Evolutionary conservation across 2,888 invertebrate species (phyloP).

Genomic region (Icerya purchasi): DNA sequence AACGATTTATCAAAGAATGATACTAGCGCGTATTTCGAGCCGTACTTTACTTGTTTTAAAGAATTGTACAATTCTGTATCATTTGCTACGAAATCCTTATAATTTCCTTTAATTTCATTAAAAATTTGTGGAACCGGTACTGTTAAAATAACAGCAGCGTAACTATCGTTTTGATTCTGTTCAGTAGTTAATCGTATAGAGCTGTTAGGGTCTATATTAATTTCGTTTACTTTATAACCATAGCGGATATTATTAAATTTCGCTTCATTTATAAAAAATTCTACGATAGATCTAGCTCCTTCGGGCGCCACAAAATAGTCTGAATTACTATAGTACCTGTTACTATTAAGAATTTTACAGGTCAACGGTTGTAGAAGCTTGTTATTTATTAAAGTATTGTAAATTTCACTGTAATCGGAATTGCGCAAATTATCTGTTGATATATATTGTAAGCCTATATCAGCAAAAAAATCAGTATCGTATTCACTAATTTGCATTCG

Average conservation of each 20-base stretch:
- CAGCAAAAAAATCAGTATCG: slow-evolving; percentile 4
- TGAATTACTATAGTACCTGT: background rate
- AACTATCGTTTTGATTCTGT: slow-evolving; percentile 7
- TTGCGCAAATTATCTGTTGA: slow-evolving; percentile 1
- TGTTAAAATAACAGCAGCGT: slow-evolving; percentile 12
- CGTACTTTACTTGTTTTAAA: slow-evolving; percentile 11
- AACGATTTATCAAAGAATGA: slow-evolving; percentile 11
- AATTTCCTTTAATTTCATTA: slow-evolving; percentile 10
- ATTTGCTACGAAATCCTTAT: background rate
- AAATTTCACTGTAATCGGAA: slow-evolving; percentile 6
- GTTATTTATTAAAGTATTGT: slow-evolving; percentile 8
- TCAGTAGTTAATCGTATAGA: background rate
- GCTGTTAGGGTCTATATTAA: slow-evolving; percentile 2
- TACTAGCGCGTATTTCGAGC: slow-evolving; percentile 10
- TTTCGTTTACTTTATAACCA: slow-evolving; percentile 5
- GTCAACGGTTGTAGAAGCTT: slow-evolving; percentile 2
- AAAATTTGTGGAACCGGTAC: slow-evolving; percentile 12
- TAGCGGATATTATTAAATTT: slow-evolving; percentile 4
- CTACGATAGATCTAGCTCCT: slow-evolving; percentile 12
- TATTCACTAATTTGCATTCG: slow-evolving; percentile 11
- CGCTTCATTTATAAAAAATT: slow-evolving; percentile 11
- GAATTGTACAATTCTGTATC: background rate
- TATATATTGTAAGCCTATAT: slow-evolving; percentile 15
- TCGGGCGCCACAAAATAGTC: slow-evolving; percentile 12
- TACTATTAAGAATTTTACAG: slow-evolving; percentile 6